These are phyloP conservation scores for Machaerirhynchus nigripectus DNA, from an alignment of 2,113 vertebrate species.

Conservation along the genomic window DNA sequence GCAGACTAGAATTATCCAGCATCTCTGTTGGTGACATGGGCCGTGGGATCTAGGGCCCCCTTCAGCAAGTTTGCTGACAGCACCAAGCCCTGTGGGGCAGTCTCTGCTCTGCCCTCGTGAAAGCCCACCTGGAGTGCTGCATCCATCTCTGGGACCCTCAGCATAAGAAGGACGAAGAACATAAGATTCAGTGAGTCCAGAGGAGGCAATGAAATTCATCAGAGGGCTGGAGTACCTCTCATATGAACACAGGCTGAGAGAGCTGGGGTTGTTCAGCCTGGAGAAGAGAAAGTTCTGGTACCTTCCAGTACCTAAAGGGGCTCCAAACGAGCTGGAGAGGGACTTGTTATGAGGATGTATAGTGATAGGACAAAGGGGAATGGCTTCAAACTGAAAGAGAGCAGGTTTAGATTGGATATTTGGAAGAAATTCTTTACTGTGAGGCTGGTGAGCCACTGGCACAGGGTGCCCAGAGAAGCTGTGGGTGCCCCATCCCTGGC, in stretches of 20 bases:
- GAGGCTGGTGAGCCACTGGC: neutral
- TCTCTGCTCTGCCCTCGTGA: neutral
- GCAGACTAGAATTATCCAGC: neutral
- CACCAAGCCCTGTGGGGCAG: neutral
- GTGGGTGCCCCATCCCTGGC: neutral
- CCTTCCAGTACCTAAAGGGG: neutral
- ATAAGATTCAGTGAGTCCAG: neutral
- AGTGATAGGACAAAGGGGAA: neutral
- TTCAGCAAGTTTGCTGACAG: neutral
- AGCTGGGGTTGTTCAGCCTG: neutral
- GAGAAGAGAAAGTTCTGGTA: neutral
- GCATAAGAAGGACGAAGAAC: fast-evolving
- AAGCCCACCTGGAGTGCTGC: neutral
- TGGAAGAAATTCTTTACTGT: neutral
- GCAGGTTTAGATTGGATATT: neutral
- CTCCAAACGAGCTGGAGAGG: neutral
- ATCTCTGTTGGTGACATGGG: neutral
- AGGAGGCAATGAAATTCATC: neutral
- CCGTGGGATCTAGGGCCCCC: neutral
- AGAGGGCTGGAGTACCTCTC: neutral
- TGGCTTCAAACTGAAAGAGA: neutral
- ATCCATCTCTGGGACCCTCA: neutral
- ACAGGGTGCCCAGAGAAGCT: neutral
- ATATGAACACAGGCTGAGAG: neutral
- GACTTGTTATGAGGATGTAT: neutral